A percentile compares a stretch with the other conserved stretches of the same genome.
These are phyloP conservation scores for Trissonchulus latispiculum DNA, from an alignment of 2,888 invertebrate genomes.

Conservation along the genomic window DNA sequence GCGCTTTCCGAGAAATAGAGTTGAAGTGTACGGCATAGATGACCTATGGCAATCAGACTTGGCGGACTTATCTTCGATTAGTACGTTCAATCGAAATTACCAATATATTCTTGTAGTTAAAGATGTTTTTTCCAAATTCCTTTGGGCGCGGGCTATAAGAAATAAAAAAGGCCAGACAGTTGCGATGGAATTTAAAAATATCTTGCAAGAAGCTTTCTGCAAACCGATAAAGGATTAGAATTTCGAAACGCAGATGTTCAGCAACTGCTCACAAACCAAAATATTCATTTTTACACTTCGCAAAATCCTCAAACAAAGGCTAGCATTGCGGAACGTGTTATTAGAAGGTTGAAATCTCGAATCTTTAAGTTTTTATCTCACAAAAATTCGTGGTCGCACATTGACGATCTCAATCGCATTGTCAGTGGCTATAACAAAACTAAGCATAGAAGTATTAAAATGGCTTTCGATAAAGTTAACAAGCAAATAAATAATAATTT, in stretches of 20 bases:
- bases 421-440: neutral
- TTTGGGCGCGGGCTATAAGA: neutral
- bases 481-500: no score
- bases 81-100: neutral
- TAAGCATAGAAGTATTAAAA: neutral
- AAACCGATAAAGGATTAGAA: neutral
- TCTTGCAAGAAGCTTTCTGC: no score
- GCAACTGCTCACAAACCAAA: neutral
- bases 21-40: neutral
- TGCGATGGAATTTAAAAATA: no score
- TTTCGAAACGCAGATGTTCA: neutral
- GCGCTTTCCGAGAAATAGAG: neutral
- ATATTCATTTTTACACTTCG: neutral
- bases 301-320: neutral
- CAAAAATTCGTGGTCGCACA: neutral
- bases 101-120: neutral
- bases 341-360: neutral
- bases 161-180: neutral
- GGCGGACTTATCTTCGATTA: neutral
- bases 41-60: neutral
- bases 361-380: neutral
- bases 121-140: neutral
- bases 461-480: no score
- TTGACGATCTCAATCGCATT: neutral
- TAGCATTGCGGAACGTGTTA: neutral